phyloP scores from a whole-genome alignment of 2,888 invertebrate genomes.

The Drosophila cognata region DNA sequence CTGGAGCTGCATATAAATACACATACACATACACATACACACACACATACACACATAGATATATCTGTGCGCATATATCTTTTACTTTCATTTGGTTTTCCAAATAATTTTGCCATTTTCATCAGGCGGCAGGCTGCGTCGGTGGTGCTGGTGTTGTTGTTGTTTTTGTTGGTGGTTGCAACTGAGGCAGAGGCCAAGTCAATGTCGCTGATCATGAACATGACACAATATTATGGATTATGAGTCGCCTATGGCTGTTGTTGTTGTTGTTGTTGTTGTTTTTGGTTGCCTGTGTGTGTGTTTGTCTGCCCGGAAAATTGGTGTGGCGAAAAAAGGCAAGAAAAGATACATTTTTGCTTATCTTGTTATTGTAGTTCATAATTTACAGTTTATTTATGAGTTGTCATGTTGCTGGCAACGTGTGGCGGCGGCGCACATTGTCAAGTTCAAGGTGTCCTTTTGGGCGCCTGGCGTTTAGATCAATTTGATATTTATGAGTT shows the following conservation, averaged over 20 bases:
- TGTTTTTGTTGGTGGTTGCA: conserved; percentile 4
- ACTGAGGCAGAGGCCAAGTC: conserved; percentile 38
- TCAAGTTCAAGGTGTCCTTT: conserved; percentile 75
- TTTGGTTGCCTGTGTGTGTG: conserved; percentile 30
- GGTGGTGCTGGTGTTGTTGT: background rate
- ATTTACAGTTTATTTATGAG: conserved; percentile 83
- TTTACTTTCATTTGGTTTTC: conserved; percentile 76
- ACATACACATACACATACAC: background rate
- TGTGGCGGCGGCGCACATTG: conserved; percentile 46
- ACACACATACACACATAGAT: background rate
- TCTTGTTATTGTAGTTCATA: conserved; percentile 71
- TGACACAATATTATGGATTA: conserved; percentile 79
- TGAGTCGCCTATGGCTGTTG: conserved; percentile 53
- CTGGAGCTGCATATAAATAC: conserved; percentile 32
- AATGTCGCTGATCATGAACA: conserved; percentile 74
- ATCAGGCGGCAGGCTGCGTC: conserved; percentile 9
- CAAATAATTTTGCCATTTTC: conserved; percentile 72
- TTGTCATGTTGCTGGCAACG: conserved; percentile 74
- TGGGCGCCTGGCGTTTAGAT: conserved; percentile 62
- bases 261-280: conserved; percentile 19
- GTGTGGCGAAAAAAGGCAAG: conserved; percentile 56
- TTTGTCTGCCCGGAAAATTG: conserved; percentile 56
- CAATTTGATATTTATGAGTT: conserved; percentile 82
- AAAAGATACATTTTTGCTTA: conserved; percentile 60
- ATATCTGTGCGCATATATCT: conserved; percentile 54